Conservation (phyloP, 30 jellyfish, hydroid and myxozoan genomes). For the Sanderia malayensis region DNA sequence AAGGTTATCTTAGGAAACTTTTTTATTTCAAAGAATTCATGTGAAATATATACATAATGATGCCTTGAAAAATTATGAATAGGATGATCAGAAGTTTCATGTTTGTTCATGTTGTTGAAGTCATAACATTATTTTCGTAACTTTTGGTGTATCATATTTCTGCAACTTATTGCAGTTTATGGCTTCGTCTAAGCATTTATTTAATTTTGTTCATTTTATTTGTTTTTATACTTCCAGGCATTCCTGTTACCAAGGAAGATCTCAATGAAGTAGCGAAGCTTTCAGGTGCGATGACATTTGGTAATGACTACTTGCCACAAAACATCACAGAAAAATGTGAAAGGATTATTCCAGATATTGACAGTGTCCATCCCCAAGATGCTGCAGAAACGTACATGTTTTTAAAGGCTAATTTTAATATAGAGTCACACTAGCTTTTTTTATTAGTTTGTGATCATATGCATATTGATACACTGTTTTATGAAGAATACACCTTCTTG, state of each 20-base stretch:
- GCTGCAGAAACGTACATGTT: slow-evolving; percentile 3
- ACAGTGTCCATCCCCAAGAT: not conserved
- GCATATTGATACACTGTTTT: not conserved
- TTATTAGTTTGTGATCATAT: not conserved
- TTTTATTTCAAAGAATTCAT: not conserved
- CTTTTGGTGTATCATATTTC: too few relatives aligned
- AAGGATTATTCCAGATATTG: not conserved
- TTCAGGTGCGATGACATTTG: not conserved
- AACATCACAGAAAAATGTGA: not conserved
- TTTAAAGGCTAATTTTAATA: not conserved
- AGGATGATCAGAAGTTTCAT: not conserved
- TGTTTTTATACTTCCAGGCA: not conserved
- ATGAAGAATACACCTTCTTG: not conserved
- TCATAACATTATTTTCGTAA: not conserved
- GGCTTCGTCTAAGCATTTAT: not conserved
- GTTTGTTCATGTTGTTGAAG: not conserved
- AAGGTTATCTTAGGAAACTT: not conserved
- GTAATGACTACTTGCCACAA: not conserved
- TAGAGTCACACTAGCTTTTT: not conserved
- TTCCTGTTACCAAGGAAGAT: not conserved
- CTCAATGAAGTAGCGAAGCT: slow-evolving; percentile 10
- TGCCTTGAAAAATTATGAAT: not conserved
- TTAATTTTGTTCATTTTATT: not conserved
- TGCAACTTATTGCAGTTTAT: not conserved
- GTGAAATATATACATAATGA: not conserved